Conservation (phyloP, 1,140 invertebrate species). For the Hylaeus anthracinus region DNA sequence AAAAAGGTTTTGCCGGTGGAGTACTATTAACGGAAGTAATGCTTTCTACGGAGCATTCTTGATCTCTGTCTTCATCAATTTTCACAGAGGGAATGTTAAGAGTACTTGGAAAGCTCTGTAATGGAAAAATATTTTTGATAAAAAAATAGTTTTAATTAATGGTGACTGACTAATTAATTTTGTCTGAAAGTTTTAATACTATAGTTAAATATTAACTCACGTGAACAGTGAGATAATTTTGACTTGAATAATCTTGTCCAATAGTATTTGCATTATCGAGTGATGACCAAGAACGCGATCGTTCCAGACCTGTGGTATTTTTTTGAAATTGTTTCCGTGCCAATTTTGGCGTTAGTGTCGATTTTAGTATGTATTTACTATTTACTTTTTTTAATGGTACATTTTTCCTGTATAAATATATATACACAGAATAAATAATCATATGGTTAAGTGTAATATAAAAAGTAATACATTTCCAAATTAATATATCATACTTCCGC, state of each 20-base stretch:
- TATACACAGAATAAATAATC: slow-evolving; percentile 1
- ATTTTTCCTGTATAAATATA: slow-evolving; percentile 84
- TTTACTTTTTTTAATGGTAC: slow-evolving; percentile 91
- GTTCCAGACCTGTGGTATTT: slow-evolving; percentile 83
- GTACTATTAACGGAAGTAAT: slow-evolving; percentile 75
- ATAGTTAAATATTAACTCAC: slow-evolving; percentile 79
- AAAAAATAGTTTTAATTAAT: not conserved
- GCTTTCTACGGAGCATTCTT: slow-evolving; percentile 72
- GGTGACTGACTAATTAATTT: not conserved
- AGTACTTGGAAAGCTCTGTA: slow-evolving; percentile 85
- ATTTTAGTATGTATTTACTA: slow-evolving; percentile 91
- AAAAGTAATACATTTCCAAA: not conserved
- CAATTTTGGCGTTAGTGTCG: slow-evolving; percentile 88
- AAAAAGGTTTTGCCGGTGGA: slow-evolving; percentile 67
- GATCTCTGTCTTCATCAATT: slow-evolving; percentile 84
- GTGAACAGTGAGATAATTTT: slow-evolving; percentile 88
- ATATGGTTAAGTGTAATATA: not conserved
- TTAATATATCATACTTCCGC: slow-evolving; percentile 84
- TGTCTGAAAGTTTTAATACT: not conserved
- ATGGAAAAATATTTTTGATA: slow-evolving; percentile 43
- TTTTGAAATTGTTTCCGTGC: slow-evolving; percentile 86
- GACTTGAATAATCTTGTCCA: slow-evolving; percentile 76
- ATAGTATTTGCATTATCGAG: slow-evolving; percentile 81
- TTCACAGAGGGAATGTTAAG: slow-evolving; percentile 84
- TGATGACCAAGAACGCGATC: slow-evolving; percentile 87